Conservation (phyloP, 2,113 vertebrate species). For the Pipra filicauda region DNA sequence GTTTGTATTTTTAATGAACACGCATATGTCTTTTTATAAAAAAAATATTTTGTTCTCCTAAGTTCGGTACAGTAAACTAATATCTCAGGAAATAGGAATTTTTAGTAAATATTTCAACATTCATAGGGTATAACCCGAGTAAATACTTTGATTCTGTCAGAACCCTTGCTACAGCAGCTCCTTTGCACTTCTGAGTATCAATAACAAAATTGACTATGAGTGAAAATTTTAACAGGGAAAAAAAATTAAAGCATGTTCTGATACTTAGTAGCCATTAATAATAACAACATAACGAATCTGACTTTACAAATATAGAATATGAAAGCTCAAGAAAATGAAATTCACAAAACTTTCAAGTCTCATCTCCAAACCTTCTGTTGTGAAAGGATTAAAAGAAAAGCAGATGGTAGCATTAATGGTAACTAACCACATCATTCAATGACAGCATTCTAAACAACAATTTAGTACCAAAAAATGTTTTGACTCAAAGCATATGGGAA, state of each 20-base stretch:
- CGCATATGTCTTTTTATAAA: neutral
- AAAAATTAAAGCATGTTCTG: neutral
- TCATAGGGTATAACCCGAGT: neutral
- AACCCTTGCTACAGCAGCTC: neutral
- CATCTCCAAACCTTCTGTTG: neutral
- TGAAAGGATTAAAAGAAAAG: neutral
- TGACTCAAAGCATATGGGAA: neutral
- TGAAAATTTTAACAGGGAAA: neutral
- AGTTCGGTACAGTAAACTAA: neutral
- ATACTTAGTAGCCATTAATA: neutral
- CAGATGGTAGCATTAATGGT: neutral
- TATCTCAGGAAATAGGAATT: neutral
- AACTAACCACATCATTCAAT: neutral
- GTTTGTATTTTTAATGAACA: neutral
- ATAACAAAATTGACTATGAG: neutral
- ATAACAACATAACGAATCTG: accelerated
- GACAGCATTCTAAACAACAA: neutral
- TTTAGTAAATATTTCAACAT: neutral
- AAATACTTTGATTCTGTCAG: neutral
- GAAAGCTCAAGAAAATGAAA: neutral
- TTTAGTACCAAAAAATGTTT: neutral
- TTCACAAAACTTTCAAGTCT: neutral
- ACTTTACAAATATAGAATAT: neutral
- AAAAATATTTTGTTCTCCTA: neutral
- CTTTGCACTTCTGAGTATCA: neutral